A percentile compares a stretch with the other conserved stretches of the same genome.
Conservation (phyloP, 2,797 vertebrate species). For the Falco berigora region DNA sequence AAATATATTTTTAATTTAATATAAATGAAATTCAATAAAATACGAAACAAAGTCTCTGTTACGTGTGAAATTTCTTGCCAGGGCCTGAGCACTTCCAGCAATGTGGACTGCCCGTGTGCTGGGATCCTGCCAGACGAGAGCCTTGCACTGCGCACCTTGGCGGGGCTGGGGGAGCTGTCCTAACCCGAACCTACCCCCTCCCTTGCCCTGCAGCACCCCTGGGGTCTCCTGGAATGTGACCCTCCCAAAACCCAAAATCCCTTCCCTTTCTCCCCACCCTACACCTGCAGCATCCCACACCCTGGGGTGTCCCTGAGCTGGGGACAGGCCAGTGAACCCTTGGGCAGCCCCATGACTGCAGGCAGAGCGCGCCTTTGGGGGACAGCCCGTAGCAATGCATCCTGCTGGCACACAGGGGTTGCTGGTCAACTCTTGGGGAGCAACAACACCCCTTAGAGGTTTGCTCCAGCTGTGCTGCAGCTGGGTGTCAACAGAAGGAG, state of each 20-base stretch:
- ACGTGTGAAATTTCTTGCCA: neutral
- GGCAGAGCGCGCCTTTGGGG: neutral
- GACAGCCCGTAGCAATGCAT: accelerated
- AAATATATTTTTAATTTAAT: slow-evolving; percentile 99
- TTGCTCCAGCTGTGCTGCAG: neutral
- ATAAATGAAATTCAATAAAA: slow-evolving; percentile 99
- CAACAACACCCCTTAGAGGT: neutral
- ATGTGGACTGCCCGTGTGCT: accelerated
- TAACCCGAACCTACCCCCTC: accelerated
- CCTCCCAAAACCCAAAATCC: neutral
- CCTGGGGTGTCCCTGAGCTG: accelerated
- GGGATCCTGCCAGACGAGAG: too few species aligned
- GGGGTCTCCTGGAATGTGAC: neutral
- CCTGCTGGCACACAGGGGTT: neutral
- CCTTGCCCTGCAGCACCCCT: accelerated
- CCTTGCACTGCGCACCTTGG: accelerated
- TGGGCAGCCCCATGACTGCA: neutral
- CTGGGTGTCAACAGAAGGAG: neutral
- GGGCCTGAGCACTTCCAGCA: neutral
- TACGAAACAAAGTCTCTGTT: slow-evolving; percentile 72
- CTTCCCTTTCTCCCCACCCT: neutral
- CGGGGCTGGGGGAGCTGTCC: neutral
- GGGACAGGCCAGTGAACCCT: too few species aligned
- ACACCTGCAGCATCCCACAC: accelerated
- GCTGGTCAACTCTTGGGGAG: neutral